These are phyloP conservation scores for Drosophila asahinai DNA, from an alignment of 1,140 invertebrate genomes.

Conservation along the genomic window DNA sequence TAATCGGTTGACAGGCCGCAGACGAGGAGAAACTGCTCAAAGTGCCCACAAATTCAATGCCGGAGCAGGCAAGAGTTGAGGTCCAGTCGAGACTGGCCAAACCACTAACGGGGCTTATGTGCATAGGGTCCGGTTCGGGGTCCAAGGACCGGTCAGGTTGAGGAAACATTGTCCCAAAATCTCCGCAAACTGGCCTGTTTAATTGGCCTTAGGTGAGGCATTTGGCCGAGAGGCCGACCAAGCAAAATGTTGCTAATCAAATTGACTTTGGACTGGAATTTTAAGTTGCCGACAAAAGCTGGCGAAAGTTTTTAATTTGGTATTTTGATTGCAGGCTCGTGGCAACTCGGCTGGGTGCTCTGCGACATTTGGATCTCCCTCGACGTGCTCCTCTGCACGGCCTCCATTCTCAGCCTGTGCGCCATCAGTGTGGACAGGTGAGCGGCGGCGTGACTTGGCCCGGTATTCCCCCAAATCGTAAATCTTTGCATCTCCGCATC, in stretches of 20 bases:
- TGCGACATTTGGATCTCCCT: conserved; percentile 97
- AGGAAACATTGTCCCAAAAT: conserved; percentile 26
- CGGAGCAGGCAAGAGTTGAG: conserved; percentile 13
- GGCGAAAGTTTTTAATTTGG: conserved; percentile 53
- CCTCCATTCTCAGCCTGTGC: conserved; percentile 92
- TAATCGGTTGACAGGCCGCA: conserved; percentile 52
- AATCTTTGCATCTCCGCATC: conserved; percentile 18
- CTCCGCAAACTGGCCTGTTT: conserved; percentile 20
- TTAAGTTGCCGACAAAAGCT: conserved; percentile 39
- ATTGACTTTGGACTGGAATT: conserved; percentile 60
- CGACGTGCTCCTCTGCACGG: conserved; percentile 96
- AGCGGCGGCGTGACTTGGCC: conserved; percentile 88
- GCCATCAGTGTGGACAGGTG: conserved; percentile 92
- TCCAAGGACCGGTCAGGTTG: not conserved
- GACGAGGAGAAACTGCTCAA: conserved; percentile 13
- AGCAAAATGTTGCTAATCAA: conserved; percentile 55
- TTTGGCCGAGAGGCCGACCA: conserved; percentile 24
- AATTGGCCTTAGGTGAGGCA: conserved; percentile 53
- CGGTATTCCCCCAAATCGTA: conserved; percentile 24
- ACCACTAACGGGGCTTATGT: conserved; percentile 53
- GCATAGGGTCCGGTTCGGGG: conserved; percentile 18
- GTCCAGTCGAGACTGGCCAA: conserved; percentile 15
- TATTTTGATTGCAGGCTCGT: conserved; percentile 87
- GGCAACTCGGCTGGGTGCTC: conserved; percentile 91
- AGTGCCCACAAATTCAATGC: conserved; percentile 48